Percentiles rank a stretch among this genome's conserved stretches.
phyloP scores from a whole-genome alignment of 1,140 invertebrate species.

The Caenorhabditis briggsae region DNA sequence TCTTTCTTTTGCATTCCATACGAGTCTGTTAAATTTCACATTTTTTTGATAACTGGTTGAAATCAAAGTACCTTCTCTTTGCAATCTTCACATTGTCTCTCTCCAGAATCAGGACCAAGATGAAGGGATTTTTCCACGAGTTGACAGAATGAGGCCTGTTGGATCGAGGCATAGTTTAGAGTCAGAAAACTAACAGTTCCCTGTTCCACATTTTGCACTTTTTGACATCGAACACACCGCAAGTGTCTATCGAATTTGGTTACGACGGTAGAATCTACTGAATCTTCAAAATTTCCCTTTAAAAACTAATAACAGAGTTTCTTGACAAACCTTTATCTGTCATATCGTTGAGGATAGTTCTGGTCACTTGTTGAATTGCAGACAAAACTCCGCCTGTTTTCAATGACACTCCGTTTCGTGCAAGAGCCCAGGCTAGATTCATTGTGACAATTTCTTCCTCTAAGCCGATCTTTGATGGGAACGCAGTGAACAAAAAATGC shows the following conservation, averaged over 20 bases:
- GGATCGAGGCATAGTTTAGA: neutral
- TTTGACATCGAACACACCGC: constrained; percentile 17
- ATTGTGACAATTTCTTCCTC: neutral
- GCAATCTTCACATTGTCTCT: constrained; percentile 19
- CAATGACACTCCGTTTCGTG: constrained; percentile 21
- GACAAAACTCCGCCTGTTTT: constrained; percentile 21
- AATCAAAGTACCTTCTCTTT: neutral
- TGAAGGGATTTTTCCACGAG: constrained; percentile 14
- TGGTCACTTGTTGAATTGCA: neutral
- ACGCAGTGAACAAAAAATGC: constrained; percentile 27
- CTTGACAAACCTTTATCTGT: neutral
- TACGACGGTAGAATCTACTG: neutral
- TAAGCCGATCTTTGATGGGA: neutral
- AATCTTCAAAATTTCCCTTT: neutral
- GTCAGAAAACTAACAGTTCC: neutral
- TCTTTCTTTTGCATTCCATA: constrained; percentile 33
- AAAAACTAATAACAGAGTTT: neutral
- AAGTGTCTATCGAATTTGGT: constrained; percentile 22
- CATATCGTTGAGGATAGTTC: neutral
- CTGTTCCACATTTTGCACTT: neutral
- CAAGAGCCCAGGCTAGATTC: neutral
- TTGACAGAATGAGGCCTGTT: constrained; percentile 25
- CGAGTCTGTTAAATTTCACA: neutral
- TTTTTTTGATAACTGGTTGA: too few species aligned
- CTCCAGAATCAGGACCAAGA: neutral